Evolutionary conservation across 2,797 vertebrate species (phyloP).

Genomic region (Decapterus maruadsi): DNA sequence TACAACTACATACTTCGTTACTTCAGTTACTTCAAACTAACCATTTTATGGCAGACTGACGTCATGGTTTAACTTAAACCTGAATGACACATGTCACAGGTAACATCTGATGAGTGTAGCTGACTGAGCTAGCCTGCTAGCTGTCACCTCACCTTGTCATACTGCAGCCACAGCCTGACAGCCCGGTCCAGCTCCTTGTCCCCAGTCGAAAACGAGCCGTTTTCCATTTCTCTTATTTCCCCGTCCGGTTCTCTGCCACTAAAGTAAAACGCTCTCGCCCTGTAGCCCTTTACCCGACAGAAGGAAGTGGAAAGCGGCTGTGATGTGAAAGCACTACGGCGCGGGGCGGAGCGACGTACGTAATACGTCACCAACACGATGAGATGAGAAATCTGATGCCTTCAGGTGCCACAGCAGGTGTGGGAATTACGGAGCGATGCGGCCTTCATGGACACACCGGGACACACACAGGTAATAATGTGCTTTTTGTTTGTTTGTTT

Average conservation of each 20-base stretch:
- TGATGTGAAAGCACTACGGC: neutral
- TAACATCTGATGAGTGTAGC: neutral
- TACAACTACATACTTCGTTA: too few relatives aligned
- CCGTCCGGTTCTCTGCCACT: too few relatives aligned
- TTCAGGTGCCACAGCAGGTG: conserved; percentile 26
- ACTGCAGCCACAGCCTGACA: conserved; percentile 87
- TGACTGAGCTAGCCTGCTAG: conserved; percentile 32
- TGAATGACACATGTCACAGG: neutral
- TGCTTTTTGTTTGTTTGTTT: too few relatives aligned
- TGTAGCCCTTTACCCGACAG: neutral
- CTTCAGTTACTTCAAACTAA: too few relatives aligned
- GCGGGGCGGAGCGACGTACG: conserved; percentile 44
- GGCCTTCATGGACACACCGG: neutral
- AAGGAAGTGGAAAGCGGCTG: neutral
- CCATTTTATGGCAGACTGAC: too few relatives aligned
- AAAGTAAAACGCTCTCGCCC: neutral
- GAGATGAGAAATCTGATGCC: conserved; percentile 42
- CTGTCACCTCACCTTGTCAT: conserved; percentile 88
- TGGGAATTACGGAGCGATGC: neutral
- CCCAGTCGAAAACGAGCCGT: conserved; percentile 42
- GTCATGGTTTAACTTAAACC: neutral
- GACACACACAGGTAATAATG: neutral
- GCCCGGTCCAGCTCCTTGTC: conserved; percentile 75
- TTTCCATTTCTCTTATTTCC: conserved; percentile 74
- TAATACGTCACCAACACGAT: conserved; percentile 50